Evolutionary conservation across 1,140 invertebrate species (phyloP), one percentile per base, ranked within the genome.

Genomic region (Oncopodura yosiiana): DNA sequence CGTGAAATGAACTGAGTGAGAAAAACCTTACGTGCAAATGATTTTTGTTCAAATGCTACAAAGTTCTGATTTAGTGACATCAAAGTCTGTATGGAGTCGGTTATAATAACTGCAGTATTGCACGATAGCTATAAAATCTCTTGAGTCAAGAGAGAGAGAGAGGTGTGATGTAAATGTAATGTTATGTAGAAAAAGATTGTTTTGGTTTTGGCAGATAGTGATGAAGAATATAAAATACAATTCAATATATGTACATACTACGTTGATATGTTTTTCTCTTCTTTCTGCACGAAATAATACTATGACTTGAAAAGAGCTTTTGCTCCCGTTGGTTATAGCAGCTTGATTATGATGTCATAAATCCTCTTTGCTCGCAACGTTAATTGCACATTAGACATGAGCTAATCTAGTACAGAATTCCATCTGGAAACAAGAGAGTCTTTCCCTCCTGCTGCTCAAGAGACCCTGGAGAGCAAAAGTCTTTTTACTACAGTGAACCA

Each of bases 341-440:
- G n/a, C 43, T 58, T 58, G 56, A 58, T 58, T 58, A 58, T 58
- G 49, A 58, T 52, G 56, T 52, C 51, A 58, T 58, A 58, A 58
- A 58, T 58, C 56, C 49, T 58, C 34, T 46, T 51, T 39, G 34
- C 32, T 23, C 26, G 42, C 56, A 44, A 48, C 49, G 56, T 58
- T 58, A 58, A 58, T 58, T 58, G 56, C 56, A 58, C 56, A 52
- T 51, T 58, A 58, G 50, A 58, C 56, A 58, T 58, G 37, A 58
- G 48, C 56, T 58, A 58, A 58, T 58, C 56, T 52, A 26, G 49
- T 34, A 45, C 30, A 49, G 45, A 43, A 27, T 18, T 36, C 27
- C 19, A 26, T 24, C 53, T 49, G 24, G 27, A 30, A n/a, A n/a
- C n/a, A n/a, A n/a, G n/a, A n/a, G n/a, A n/a, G n/a, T n/a, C n/a